Base-by-base conservation (phyloP, 2,113 vertebrate genomes). In the Hippocampus comes region DNA sequence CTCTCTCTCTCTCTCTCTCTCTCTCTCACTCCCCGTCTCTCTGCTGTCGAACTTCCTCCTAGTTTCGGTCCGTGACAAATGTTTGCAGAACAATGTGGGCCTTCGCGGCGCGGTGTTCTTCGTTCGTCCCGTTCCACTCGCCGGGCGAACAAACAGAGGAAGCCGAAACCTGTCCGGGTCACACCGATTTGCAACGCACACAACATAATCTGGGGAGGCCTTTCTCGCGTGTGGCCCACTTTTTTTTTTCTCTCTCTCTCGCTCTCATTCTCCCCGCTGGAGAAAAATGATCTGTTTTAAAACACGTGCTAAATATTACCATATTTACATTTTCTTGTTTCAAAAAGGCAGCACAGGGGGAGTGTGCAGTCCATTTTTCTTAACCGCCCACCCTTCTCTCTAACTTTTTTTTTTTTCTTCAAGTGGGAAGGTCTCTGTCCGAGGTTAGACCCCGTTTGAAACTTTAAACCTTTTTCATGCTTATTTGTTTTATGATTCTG, bases 401-500 rank as follows among this genome's bases (percentile, higher is more conserved):
- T 34, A 34, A 17, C 42, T 53, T 76, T 83, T 78, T 25, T 78
- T 59, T 71, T 74, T 61, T 43, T 63, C 27, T 66, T 63, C 63
- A 73, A 73, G 69, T 88, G 88, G 87, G 89, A 89, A 93, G 92
- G 90, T 95, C 92, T 83, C n/a, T n/a, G 78, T 71, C 81, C 74
- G 84, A 89, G 89, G 92, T 92, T 85, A 93, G 90, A 86, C 84
- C 78, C 90, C 91, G 94, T 90, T 94, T 93, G 94, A 96, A 96
- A 96, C 91, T 86, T 89, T 92, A 95, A 94, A 95, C 94, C 88
- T 68, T 68, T 94, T 94, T 94, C 93, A 91, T 95, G 94, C 93
- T 95, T 96, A 94, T 98, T 98, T 96, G 91, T 94, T 97, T 98
- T 95, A 95, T 94, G 94, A 94, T 96, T 93, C 94, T 94, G 86